Evolutionary conservation across 2,113 vertebrate genomes (phyloP), one percentile per base, ranked within the genome.

Genomic region (Chinchilla lanigera): DNA sequence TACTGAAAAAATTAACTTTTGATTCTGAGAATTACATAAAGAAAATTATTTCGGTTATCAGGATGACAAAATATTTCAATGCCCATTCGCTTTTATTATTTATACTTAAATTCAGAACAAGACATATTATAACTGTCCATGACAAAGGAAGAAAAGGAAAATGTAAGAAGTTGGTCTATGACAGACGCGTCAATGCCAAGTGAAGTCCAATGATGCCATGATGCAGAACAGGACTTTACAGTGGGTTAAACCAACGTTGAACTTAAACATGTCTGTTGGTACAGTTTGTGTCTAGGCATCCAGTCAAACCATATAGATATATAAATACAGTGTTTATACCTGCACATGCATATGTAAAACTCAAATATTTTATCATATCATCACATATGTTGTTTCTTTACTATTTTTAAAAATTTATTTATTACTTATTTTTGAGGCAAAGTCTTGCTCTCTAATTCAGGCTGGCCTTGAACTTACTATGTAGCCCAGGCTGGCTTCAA

Each of bases 21-120:
- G 33, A 84, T 78, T 95, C 52, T 90, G n/a, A 69, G n/a, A 47
- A 50, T 78, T 77, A 67, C 20, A n/a, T 54, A 87, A 96, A 95
- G 54, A 90, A 83, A 89, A 93, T 93, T 47, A 58, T 58, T 47
- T 78, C 47, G 4, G 41, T 78, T 52, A 93, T 90, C 47, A 58
- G 41, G 47, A 80, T 47, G 33, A 84, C 30, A 90, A 81, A 84
- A 54, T 84, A 78, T 50, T 96, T 93, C 38, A 63, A 4, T 71
- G 41, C 3, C 65, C 38, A 56, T 63, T 69, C 35, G 4, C 61
- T 94, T 81, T 71, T 58, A 50, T 95, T 73, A 10, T 41, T 94
- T 58, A 94, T 10, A 89, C 47, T 83, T 91, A 87, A 95, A 58
- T 69, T 77, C 3, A 14, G 78, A 80, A 44, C 44, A 73, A 80